phyloP scores from a whole-genome alignment of 2,797 vertebrate genomes.

The Gymnocypris eckloni region DNA sequence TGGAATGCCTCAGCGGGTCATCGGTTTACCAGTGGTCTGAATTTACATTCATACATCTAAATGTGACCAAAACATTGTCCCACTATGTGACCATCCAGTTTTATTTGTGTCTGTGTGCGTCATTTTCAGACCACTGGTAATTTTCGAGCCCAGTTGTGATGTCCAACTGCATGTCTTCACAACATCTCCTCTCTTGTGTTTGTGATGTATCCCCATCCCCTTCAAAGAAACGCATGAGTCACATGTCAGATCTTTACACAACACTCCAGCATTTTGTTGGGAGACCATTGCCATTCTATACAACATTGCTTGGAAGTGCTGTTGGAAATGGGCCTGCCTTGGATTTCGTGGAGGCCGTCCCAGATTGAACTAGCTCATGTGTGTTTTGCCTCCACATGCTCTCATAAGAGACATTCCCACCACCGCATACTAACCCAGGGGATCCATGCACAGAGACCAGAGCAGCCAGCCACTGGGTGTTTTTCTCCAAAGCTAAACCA shows the following conservation, averaged over 20 bases:
- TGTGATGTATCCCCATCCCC: slow-evolving; percentile 66
- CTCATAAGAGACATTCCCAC: slow-evolving; percentile 58
- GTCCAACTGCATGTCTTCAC: slow-evolving; percentile 76
- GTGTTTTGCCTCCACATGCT: slow-evolving; percentile 47
- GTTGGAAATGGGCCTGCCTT: slow-evolving; percentile 65
- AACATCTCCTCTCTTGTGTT: slow-evolving; percentile 65
- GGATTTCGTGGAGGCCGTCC: slow-evolving; percentile 52
- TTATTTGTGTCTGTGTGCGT: slow-evolving; percentile 51
- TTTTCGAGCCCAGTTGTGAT: slow-evolving; percentile 60
- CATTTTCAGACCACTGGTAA: slow-evolving; percentile 69
- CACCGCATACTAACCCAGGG: slow-evolving; percentile 47
- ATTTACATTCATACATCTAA: slow-evolving; percentile 44
- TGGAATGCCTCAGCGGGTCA: slow-evolving; percentile 50
- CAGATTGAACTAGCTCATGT: slow-evolving; percentile 40
- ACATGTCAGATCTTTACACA: slow-evolving; percentile 58
- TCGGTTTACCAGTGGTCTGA: slow-evolving; percentile 64
- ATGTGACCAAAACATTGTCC: slow-evolving; percentile 46
- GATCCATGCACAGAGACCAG: slow-evolving; percentile 69
- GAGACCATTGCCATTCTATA: slow-evolving; percentile 69
- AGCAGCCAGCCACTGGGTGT: slow-evolving; percentile 44
- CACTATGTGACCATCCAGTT: slow-evolving; percentile 39
- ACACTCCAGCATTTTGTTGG: slow-evolving; percentile 44
- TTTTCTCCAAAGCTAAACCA: slow-evolving; percentile 58
- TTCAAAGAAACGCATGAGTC: slow-evolving; percentile 71
- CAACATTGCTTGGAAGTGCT: slow-evolving; percentile 66